These are phyloP conservation scores for Vespertilio murinus DNA, from an alignment of 2,797 vertebrate species.

Conservation along the genomic window DNA sequence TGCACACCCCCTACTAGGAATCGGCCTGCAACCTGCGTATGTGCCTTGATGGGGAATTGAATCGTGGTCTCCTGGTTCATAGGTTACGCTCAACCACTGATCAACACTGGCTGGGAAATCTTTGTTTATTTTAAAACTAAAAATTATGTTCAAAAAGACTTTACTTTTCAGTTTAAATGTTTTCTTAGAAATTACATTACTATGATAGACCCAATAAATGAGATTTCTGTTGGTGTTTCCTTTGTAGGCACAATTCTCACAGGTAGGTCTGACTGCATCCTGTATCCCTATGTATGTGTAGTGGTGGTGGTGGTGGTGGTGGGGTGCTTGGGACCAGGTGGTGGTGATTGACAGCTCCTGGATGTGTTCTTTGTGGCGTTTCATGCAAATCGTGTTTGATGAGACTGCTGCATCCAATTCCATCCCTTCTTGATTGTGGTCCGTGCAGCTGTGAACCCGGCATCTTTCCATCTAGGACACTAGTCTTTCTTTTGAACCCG, in stretches of 20 bases:
- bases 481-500: conserved; percentile 74
- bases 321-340: conserved; percentile 88
- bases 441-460: conserved; percentile 82
- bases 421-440: conserved; percentile 84
- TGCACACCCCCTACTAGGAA: too few species aligned
- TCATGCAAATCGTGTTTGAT: conserved; percentile 91
- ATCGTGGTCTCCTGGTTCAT: too few species aligned
- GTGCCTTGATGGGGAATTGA: too few species aligned
- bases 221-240: conserved; percentile 62
- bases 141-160: conserved; percentile 27
- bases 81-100: too few species aligned
- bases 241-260: conserved; percentile 42
- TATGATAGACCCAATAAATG: conserved; percentile 72
- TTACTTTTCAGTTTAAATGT: conserved; percentile 55
- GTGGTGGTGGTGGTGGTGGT: background rate
- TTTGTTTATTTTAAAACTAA: conserved; percentile 58
- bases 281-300: conserved; percentile 71
- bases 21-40: too few species aligned
- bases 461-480: conserved; percentile 75
- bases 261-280: conserved; percentile 66
- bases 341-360: conserved; percentile 86
- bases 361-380: conserved; percentile 87
- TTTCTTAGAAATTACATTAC: conserved; percentile 67
- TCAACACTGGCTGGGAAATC: too few species aligned
- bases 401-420: conserved; percentile 88